A percentile compares a stretch with the other conserved stretches of the same genome.
Conservation (phyloP, 2,888 invertebrate genomes). For the Ormyrus nitidulus region DNA sequence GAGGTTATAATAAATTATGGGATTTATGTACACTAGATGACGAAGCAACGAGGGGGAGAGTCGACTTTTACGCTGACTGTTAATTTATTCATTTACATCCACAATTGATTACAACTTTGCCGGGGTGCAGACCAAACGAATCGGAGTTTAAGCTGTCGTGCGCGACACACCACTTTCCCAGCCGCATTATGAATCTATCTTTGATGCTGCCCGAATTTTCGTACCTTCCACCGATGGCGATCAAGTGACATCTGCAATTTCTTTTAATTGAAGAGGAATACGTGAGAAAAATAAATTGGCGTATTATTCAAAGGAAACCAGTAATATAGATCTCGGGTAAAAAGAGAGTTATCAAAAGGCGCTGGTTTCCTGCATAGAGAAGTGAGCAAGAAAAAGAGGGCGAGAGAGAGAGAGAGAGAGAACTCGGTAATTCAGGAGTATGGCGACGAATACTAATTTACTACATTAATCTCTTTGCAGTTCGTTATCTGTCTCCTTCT, state of each 20-base stretch:
- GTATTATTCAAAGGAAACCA: conserved; percentile 70
- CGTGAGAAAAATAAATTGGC: conserved; percentile 71
- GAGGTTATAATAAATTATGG: conserved; percentile 24
- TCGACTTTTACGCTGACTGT: background rate
- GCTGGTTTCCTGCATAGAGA: conserved; percentile 25
- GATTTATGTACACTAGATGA: conserved; percentile 40
- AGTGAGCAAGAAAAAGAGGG: conserved; percentile 6
- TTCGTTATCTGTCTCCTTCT: conserved; percentile 53
- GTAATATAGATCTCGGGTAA: conserved; percentile 68
- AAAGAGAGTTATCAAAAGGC: conserved; percentile 56
- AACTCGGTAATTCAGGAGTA: conserved; percentile 72
- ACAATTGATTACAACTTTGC: conserved; percentile 34
- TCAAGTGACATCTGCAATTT: conserved; percentile 43
- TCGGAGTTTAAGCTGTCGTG: conserved; percentile 9
- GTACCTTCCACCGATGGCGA: conserved; percentile 4
- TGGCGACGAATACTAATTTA: conserved; percentile 74
- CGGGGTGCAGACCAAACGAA: conserved; percentile 21
- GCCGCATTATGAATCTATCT: conserved; percentile 17
- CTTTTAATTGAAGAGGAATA: conserved; percentile 69
- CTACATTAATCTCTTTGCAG: conserved; percentile 69
- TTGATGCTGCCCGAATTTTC: conserved; percentile 8
- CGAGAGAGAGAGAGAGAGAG: conserved; percentile 53
- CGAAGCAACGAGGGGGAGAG: background rate
- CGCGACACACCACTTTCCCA: conserved; percentile 6
- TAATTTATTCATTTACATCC: conserved; percentile 26